These are phyloP conservation scores for Oceanites oceanicus DNA, from an alignment of 2,113 vertebrate species.

Conservation along the genomic window DNA sequence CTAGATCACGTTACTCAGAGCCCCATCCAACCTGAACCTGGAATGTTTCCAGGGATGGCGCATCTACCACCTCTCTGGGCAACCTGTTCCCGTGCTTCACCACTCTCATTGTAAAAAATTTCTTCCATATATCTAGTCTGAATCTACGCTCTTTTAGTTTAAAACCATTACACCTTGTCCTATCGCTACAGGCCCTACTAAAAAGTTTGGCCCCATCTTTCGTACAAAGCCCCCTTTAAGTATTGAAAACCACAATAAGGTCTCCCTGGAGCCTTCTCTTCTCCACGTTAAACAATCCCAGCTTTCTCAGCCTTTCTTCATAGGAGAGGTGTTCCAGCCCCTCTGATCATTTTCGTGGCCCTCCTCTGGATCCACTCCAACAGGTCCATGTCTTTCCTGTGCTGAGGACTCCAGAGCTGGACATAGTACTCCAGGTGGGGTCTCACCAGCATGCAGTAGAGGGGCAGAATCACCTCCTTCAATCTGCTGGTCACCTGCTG, in stretches of 20 bases:
- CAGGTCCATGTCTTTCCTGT: background rate
- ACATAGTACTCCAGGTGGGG: background rate
- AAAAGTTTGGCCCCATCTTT: background rate
- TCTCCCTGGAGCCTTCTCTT: background rate
- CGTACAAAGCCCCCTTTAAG: background rate
- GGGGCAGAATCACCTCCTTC: background rate
- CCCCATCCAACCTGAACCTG: rapidly evolving
- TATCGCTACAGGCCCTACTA: background rate
- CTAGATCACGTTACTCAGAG: background rate
- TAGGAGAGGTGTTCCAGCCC: background rate
- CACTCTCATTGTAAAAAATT: background rate
- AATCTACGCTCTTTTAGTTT: background rate
- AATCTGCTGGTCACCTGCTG: background rate
- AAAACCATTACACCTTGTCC: background rate
- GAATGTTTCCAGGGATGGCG: background rate
- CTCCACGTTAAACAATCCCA: background rate
- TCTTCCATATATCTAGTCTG: background rate
- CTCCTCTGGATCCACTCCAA: background rate
- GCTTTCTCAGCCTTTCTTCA: background rate
- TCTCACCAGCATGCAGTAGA: background rate
- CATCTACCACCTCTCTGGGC: background rate
- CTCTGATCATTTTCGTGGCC: background rate
- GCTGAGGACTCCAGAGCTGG: background rate
- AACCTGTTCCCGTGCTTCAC: background rate
- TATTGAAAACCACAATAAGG: background rate